Conservation (phyloP, 2,797 vertebrate species). For the Hylomyscus alleni region DNA sequence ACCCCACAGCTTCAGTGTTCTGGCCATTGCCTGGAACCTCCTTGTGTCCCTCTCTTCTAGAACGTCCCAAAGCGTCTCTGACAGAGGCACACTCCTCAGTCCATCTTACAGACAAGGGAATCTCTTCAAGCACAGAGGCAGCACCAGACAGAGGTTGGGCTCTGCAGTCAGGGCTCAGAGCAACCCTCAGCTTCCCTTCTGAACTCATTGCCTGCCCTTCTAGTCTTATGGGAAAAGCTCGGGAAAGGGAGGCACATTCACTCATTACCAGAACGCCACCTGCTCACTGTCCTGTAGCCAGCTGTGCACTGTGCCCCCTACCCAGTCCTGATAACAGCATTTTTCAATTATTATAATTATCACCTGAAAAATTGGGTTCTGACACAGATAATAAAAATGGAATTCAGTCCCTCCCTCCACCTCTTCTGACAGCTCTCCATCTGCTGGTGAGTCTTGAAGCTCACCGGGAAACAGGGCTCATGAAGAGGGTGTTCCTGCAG, state of each 20-base stretch:
- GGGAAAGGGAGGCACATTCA: conserved; percentile 72
- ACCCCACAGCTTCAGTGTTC: neutral
- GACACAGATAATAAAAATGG: conserved; percentile 86
- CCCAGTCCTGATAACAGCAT: conserved; percentile 84
- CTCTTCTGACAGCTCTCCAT: neutral
- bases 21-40: neutral
- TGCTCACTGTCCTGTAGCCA: neutral
- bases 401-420: conserved; percentile 69
- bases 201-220: neutral
- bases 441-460: neutral
- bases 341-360: conserved; percentile 89
- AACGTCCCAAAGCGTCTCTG: neutral
- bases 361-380: conserved; percentile 86
- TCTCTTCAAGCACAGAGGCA: neutral
- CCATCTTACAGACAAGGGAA: neutral
- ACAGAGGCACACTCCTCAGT: neutral
- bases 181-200: neutral
- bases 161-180: neutral
- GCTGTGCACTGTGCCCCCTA: conserved; percentile 50
- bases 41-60: neutral
- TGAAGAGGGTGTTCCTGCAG: neutral
- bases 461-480: neutral
- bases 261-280: conserved; percentile 63
- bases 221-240: neutral
- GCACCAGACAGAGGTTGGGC: neutral